Conservation (phyloP, 2,113 vertebrate genomes). For the Pipra filicauda region DNA sequence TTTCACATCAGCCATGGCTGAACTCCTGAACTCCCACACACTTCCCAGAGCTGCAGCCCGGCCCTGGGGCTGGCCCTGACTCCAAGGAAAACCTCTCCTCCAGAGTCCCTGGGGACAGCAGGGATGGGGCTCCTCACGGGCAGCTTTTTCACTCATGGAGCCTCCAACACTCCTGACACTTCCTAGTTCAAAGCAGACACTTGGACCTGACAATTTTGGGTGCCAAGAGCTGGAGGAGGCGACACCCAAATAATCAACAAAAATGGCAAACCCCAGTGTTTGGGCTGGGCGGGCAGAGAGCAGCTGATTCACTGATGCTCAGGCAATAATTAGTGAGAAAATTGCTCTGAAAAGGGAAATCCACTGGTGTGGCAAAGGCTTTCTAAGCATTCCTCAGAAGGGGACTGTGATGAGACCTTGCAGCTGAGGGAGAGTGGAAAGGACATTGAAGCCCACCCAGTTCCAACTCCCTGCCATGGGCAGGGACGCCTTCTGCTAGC, state of each 20-base stretch:
- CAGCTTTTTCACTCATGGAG: fast-evolving
- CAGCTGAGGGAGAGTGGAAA: background rate
- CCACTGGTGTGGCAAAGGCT: fast-evolving
- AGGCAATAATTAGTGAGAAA: background rate
- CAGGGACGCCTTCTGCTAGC: too few relatives aligned
- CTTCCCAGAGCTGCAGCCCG: background rate
- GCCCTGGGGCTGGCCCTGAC: background rate
- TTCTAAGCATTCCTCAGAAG: background rate
- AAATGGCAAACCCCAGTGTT: background rate
- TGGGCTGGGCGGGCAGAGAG: background rate
- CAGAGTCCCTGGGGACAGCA: fast-evolving
- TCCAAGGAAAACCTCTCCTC: background rate
- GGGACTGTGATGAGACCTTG: background rate
- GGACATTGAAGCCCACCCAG: background rate
- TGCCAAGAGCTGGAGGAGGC: background rate
- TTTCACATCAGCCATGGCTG: background rate
- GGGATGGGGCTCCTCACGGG: background rate
- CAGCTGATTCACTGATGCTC: background rate
- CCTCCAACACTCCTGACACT: background rate
- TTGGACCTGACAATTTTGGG: fast-evolving
- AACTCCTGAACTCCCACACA: slow-evolving; percentile 26
- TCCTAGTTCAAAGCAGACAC: background rate
- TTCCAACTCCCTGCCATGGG: background rate
- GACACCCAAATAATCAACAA: background rate
- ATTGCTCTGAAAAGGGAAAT: background rate